Evolutionary conservation across 2,888 invertebrate genomes (phyloP).

Genomic region (Sipha maydis): DNA sequence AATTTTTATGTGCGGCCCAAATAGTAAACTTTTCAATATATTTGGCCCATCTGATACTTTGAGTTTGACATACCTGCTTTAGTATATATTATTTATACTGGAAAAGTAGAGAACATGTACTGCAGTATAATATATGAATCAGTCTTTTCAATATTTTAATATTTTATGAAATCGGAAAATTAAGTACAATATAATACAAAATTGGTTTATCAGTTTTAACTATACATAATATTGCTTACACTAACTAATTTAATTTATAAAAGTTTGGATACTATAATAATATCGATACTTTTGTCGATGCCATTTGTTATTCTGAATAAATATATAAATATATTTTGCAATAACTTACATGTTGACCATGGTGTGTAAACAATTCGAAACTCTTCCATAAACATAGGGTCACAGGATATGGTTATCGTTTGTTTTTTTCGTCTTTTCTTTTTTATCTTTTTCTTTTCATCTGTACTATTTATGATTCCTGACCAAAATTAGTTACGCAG

Average conservation of each 20-base stretch:
- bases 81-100: too few relatives aligned
- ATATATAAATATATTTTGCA: slow-evolving; percentile 24
- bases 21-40: too few relatives aligned
- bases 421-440: slow-evolving; percentile 37
- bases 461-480: slow-evolving; percentile 47
- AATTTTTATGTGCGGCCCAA: too few relatives aligned
- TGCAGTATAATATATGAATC: too few relatives aligned
- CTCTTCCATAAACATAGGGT: slow-evolving; percentile 10
- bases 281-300: neutral
- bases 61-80: too few relatives aligned
- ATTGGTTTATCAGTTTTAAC: too few relatives aligned
- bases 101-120: too few relatives aligned
- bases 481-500: slow-evolving; percentile 61
- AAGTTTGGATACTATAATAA: neutral
- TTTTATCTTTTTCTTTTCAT: slow-evolving; percentile 50
- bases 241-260: neutral
- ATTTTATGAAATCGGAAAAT: too few relatives aligned
- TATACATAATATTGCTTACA: neutral
- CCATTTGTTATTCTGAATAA: slow-evolving; percentile 22
- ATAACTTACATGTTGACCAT: slow-evolving; percentile 44
- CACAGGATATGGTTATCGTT: slow-evolving; percentile 41
- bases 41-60: too few relatives aligned
- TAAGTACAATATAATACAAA: too few relatives aligned
- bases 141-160: too few relatives aligned
- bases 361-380: slow-evolving; percentile 47